Base-by-base conservation (phyloP, 2,888 invertebrate genomes). In the Hedychridium roseum region DNA sequence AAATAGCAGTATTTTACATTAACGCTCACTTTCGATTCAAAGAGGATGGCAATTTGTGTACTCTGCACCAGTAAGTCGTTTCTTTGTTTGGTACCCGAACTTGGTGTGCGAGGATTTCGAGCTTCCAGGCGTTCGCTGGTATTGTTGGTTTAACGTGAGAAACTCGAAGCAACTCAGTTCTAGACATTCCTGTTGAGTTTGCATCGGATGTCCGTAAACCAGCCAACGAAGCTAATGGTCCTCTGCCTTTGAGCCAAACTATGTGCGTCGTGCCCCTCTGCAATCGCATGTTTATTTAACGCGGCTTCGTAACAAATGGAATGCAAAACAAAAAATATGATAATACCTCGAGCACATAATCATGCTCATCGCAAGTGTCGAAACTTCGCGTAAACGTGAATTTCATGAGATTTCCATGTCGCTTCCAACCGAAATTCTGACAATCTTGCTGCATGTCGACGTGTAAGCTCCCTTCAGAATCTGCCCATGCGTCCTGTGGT, bases 11-110 rank as follows among this genome's bases (percentile, higher is more conserved):
- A 5, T 21, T 1, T 20, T 15, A 36, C 0, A 23, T 41, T 31
- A 94, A 84, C 45, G 96, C 87, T 71, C 93, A 94, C 68, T 87
- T 86, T 49, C 81, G 67, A 4, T 66, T 78, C 34, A 92, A 80
- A 44, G 84, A 82, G 3, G 86, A 82, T 0, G 95, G 93, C 9
- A 99, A 78, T 70, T 88, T 88, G 39, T 90, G 85, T 3, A 96
- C 86, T 50, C 89, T 89, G 74, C 98, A 99, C 97, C 98, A 99
- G 74, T 99, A 99, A 0, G 97, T 97, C 0, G 99, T 99, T 66
- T 97, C 97, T 7, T 80, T 82, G 1, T 82, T 82, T 0, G 97
- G 97, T 2, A 99, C 88, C 50, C 85, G 80, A 1, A 92, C 85
- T 35, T 85, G 80, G 41, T 87, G 81, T 14, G 87, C 83, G 0